These are phyloP conservation scores for Lomographa bimaculata DNA, from an alignment of 2,888 invertebrate species.

Conservation along the genomic window DNA sequence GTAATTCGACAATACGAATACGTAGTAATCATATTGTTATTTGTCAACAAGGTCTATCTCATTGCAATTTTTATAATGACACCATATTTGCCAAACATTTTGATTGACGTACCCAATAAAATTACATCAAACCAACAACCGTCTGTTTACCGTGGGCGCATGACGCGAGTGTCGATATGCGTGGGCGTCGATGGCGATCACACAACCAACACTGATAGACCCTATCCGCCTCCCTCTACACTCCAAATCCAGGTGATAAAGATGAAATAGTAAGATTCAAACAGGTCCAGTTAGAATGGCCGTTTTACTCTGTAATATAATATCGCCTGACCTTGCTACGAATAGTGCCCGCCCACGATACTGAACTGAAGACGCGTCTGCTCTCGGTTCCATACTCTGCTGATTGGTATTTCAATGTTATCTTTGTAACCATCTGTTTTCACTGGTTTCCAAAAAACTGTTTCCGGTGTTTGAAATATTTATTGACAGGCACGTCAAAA, in stretches of 20 bases:
- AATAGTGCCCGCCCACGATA: conserved; percentile 78
- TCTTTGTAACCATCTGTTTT: conserved; percentile 15
- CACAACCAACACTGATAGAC: conserved; percentile 48
- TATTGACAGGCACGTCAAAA: conserved; percentile 5
- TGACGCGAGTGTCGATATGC: conserved; percentile 63
- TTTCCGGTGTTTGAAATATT: conserved; percentile 13
- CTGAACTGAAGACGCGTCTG: conserved; percentile 49
- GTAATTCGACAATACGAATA: too few species aligned
- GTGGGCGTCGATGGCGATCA: conserved; percentile 60
- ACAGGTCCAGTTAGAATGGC: conserved; percentile 44
- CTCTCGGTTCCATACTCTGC: conserved; percentile 39
- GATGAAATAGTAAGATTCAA: conserved; percentile 25
- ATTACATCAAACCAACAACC: conserved; percentile 34
- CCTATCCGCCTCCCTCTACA: conserved; percentile 37
- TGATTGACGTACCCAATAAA: too few species aligned
- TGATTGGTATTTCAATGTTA: conserved; percentile 41
- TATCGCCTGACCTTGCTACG: conserved; percentile 78
- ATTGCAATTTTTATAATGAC: too few species aligned
- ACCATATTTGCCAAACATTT: too few species aligned
- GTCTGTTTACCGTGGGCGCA: conserved; percentile 51
- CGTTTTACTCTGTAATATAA: conserved; percentile 68
- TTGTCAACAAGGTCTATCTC: too few species aligned
- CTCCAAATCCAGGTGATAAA: conserved; percentile 26
- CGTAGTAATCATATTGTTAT: too few species aligned
- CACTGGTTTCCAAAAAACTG: conserved; percentile 1